Conservation (phyloP, 2,113 vertebrate genomes). For the Puffinus mauretanicus region DNA sequence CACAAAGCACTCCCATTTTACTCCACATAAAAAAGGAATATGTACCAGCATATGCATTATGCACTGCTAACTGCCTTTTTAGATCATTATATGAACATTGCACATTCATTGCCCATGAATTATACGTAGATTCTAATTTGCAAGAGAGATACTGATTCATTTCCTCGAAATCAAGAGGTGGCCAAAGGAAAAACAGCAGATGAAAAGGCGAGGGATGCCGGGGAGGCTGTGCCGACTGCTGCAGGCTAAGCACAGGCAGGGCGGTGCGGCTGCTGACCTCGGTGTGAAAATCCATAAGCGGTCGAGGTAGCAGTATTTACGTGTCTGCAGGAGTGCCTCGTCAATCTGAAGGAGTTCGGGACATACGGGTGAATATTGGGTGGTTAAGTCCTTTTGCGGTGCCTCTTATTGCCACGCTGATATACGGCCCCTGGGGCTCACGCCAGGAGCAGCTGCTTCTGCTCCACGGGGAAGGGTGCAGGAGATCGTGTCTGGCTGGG, state of each 20-base stretch:
- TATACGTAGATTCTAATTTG: background rate
- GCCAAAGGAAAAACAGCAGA: background rate
- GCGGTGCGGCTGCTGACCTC: fast-evolving
- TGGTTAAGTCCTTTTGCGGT: background rate
- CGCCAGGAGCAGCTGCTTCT: background rate
- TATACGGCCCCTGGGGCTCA: background rate
- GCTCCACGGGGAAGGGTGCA: background rate
- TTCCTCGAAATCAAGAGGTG: background rate
- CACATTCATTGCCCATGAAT: conserved; percentile 6
- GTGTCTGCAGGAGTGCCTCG: background rate
- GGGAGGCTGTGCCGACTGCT: background rate
- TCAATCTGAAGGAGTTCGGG: background rate
- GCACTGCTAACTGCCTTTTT: conserved; percentile 29
- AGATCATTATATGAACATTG: background rate
- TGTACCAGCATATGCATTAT: background rate
- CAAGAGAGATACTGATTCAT: background rate
- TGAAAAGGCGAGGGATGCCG: background rate
- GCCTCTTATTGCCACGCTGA: background rate
- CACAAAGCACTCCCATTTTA: background rate
- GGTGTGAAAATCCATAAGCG: background rate
- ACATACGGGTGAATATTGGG: fast-evolving
- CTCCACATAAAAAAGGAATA: conserved; percentile 3
- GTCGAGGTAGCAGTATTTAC: fast-evolving
- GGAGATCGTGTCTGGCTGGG: fast-evolving
- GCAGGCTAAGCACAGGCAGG: background rate